Conservation (phyloP, 2,113 vertebrate genomes). For the Thalassoma bifasciatum region DNA sequence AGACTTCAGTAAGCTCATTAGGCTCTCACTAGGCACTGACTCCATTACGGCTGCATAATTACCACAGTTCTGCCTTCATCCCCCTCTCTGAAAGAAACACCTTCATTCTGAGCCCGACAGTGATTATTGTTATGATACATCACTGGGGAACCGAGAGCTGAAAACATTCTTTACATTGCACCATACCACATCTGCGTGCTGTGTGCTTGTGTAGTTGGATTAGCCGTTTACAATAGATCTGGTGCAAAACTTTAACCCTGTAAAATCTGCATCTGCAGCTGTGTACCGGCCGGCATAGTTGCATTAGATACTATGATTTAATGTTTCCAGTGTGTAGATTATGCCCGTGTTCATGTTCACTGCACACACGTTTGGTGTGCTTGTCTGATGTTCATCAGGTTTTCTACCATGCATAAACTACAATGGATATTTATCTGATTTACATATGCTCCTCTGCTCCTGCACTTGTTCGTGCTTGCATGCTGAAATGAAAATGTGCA, state of each 20-base stretch:
- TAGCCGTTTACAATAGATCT: conserved; percentile 18
- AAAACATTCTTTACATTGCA: conserved; percentile 56
- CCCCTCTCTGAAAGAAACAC: conserved; percentile 73
- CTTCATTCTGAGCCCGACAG: conserved; percentile 76
- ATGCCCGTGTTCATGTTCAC: conserved; percentile 11
- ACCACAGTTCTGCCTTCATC: conserved; percentile 77
- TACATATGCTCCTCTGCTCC: conserved; percentile 54
- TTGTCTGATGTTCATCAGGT: conserved; percentile 32
- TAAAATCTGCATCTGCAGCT: conserved; percentile 22
- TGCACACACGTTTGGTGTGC: conserved; percentile 11
- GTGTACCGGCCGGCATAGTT: not conserved
- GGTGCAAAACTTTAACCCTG: conserved; percentile 12
- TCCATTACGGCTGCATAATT: conserved; percentile 82
- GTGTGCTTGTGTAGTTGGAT: conserved; percentile 15
- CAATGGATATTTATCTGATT: conserved; percentile 44
- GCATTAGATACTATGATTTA: not conserved
- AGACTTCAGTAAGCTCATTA: conserved; percentile 85
- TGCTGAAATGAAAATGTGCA: conserved; percentile 31
- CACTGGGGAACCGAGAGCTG: conserved; percentile 64
- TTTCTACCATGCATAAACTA: conserved; percentile 40
- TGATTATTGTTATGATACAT: conserved; percentile 83
- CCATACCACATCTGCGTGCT: conserved; percentile 11
- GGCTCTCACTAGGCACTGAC: conserved; percentile 79
- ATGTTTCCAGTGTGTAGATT: conserved; percentile 11
- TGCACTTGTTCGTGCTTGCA: conserved; percentile 37